Evolutionary conservation across 2,888 invertebrate genomes (phyloP).

Genomic region (Sarcophaga variegata): DNA sequence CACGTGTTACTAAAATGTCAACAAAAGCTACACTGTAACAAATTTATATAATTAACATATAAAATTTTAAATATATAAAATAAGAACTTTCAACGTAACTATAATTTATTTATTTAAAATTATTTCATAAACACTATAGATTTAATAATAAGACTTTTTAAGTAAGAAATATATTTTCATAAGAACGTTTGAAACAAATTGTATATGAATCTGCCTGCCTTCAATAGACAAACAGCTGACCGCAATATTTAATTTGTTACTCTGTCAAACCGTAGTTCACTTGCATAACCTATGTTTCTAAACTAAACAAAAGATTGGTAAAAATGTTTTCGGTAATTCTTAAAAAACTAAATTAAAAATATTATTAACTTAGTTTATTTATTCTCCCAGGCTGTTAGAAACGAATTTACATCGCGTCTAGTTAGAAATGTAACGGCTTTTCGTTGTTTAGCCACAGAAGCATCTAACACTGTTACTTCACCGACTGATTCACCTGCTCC

Average conservation of each 20-base stretch:
- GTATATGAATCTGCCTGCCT: slow-evolving; percentile 23
- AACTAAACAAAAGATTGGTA: slow-evolving; percentile 14
- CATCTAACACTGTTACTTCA: neutral
- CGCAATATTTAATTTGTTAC: slow-evolving; percentile 29
- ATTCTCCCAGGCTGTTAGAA: slow-evolving; percentile 62
- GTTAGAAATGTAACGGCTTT: slow-evolving; percentile 5
- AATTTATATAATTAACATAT: neutral
- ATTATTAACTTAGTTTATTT: neutral
- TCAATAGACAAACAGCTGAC: slow-evolving; percentile 38
- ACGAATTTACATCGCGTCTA: slow-evolving; percentile 47
- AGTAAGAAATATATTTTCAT: neutral
- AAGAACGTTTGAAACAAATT: neutral
- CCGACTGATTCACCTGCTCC: neutral
- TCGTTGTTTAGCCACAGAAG: slow-evolving; percentile 56
- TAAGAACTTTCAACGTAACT: no score
- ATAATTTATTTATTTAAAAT: no score
- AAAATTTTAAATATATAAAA: no score
- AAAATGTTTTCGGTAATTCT: slow-evolving; percentile 59
- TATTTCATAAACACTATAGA: no score
- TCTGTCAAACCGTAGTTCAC: slow-evolving; percentile 33
- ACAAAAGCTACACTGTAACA: slow-evolving; percentile 1
- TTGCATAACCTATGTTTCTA: slow-evolving; percentile 65
- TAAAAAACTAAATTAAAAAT: slow-evolving; percentile 9
- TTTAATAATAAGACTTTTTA: neutral
- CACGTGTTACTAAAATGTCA: slow-evolving; percentile 56